Percentiles rank a stretch among this genome's conserved stretches.
Conservation (phyloP, 2,113 vertebrate genomes). For the Phasianus colchicus region DNA sequence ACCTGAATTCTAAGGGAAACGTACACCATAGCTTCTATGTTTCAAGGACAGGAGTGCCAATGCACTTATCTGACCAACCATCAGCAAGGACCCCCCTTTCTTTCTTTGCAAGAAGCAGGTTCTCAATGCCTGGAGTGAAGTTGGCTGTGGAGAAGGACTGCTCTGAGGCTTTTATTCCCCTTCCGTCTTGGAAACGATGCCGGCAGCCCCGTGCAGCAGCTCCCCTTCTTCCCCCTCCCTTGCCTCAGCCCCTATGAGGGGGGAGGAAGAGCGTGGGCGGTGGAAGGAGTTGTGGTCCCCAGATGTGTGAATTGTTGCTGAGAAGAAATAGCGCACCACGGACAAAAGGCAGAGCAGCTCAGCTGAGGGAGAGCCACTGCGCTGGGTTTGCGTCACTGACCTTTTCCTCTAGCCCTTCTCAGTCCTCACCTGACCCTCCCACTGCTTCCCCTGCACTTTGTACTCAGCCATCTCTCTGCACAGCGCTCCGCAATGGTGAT, state of each 20-base stretch:
- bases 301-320: conserved; percentile 56
- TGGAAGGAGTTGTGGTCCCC: conserved; percentile 69
- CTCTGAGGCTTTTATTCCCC: neutral
- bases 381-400: conserved; percentile 57
- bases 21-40: neutral
- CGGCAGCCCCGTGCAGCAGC: neutral
- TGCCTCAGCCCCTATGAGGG: neutral
- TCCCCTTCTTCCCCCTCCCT: neutral
- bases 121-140: neutral
- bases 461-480: neutral
- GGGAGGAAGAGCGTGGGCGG: conserved; percentile 27
- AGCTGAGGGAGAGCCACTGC: neutral
- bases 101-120: neutral
- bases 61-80: neutral
- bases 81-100: neutral
- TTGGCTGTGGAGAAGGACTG: neutral
- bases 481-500: neutral
- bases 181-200: conserved; percentile 5
- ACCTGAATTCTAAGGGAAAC: neutral
- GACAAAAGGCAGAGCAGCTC: conserved; percentile 18
- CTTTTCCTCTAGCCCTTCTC: conserved; percentile 48
- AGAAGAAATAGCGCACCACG: neutral
- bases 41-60: neutral
- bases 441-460: neutral
- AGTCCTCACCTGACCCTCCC: conserved; percentile 43